Base-by-base conservation (phyloP, 2,797 vertebrate genomes). In the Melopsittacus undulatus region DNA sequence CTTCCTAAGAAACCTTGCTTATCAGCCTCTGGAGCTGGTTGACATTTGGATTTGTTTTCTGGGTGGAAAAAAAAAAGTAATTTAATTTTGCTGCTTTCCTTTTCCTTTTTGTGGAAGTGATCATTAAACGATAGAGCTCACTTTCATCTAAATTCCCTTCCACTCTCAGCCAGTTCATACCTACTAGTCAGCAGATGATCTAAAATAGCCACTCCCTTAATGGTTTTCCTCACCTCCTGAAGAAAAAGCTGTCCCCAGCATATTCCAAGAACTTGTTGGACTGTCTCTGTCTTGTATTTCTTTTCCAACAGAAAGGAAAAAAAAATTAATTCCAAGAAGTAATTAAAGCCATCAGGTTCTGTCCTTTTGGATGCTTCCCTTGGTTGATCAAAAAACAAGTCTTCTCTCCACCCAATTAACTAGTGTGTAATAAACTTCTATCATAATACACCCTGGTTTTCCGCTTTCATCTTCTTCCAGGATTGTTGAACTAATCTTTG, bases 191-290 rank as follows among this genome's bases (percentile, higher is more conserved):
- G 85, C 96, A 95, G 91, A 95, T 92, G 93, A 96, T 94, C 93
- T 96, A 74, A 95, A 94, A 94, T 93, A 90, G 83, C 95, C 95
- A 97, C 95, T 96, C 95, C 96, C 95, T 97, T 96, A 97, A 95
- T 97, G 64, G 90, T 94, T 95, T 93, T 92, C 86, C 87, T 93
- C 77, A 42, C 90, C 93, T 94, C 92, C 90, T 90, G 73, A 96
- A 96, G 93, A 94, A 95, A 95, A 92, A 84, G 94, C 96, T 96
- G 93, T 97, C 93, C 95, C 95, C 56, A 97, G 96, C 92, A 95
- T 96, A 90, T 95, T 97, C 90, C 83, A 95, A 83, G 95, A 97
- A 97, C 95, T 97, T 87, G 96, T 94, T 95, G 94, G 95, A 95
- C 96, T 83, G 95, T 95, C 92, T 95, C 81, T 91, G 91, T 92